Percentiles rank a stretch among this genome's conserved stretches.
Evolutionary conservation across 2,113 vertebrate species (phyloP).

Genomic region (Misgurnus mizolepis): DNA sequence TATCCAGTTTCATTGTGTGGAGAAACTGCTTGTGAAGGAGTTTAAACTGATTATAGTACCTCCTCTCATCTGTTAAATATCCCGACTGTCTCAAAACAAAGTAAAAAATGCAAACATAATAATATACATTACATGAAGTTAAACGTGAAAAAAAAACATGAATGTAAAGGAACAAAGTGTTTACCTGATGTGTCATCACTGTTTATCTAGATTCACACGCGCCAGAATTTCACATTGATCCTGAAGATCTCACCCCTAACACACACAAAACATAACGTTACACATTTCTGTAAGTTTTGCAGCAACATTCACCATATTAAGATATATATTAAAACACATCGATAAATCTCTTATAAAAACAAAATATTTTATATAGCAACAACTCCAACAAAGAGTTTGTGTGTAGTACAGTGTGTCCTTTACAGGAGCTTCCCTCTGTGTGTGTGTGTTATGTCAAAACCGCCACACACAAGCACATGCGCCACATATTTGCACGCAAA

Average conservation of each 20-base stretch:
- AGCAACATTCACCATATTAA: too few species aligned
- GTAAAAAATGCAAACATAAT: not conserved
- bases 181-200: constrained; percentile 76
- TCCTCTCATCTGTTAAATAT: too few species aligned
- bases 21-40: too few species aligned
- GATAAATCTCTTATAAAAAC: too few species aligned
- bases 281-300: not conserved
- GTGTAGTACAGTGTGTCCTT: not conserved
- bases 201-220: constrained; percentile 53
- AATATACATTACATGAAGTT: not conserved
- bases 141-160: not conserved
- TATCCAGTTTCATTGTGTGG: not conserved
- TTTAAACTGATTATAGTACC: too few species aligned
- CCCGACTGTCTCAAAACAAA: not conserved
- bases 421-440: not conserved
- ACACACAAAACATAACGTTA: not conserved
- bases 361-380: too few species aligned
- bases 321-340: too few species aligned
- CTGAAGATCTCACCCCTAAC: not conserved
- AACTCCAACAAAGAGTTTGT: not conserved
- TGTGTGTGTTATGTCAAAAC: constrained; percentile 57
- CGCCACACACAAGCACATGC: not conserved
- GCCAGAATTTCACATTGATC: not conserved
- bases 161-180: not conserved
- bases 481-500: constrained; percentile 17